Percentiles rank a stretch among this genome's conserved stretches.
phyloP scores from a whole-genome alignment of 2,113 vertebrate species.

The Panthera tigris region DNA sequence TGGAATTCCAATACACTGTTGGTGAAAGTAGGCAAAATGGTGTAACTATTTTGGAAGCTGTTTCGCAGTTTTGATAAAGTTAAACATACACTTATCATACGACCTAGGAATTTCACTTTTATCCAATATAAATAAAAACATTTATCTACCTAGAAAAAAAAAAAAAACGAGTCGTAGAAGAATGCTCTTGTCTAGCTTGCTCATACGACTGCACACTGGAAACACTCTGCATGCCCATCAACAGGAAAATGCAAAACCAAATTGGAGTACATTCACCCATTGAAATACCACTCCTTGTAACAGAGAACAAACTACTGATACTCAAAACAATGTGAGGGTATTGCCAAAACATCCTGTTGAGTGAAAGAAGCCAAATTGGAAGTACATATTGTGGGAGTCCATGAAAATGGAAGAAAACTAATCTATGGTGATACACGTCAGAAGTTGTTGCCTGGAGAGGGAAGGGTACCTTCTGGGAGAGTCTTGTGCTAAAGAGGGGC shows the following conservation, averaged over 20 bases:
- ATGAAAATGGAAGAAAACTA: not conserved
- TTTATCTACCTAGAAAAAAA: not conserved
- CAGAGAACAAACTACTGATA: not conserved
- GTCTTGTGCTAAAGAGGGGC: not conserved
- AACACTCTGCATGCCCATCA: not conserved
- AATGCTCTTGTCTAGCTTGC: not conserved
- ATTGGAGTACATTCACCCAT: not conserved
- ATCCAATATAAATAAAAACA: slow-evolving; percentile 2
- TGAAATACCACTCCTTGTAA: not conserved
- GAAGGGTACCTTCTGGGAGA: not conserved
- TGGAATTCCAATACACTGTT: not conserved
- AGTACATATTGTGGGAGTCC: not conserved
- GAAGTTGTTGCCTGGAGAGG: not conserved
- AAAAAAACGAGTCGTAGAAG: not conserved
- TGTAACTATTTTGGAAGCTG: not conserved
- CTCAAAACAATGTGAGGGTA: not conserved
- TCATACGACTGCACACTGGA: not conserved
- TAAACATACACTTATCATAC: not conserved
- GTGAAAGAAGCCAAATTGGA: not conserved
- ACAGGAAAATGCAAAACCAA: not conserved
- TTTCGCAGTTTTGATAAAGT: slow-evolving; percentile 27
- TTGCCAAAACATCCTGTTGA: not conserved
- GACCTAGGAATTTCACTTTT: not conserved
- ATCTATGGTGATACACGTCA: not conserved
- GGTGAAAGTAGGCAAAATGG: not conserved